A percentile compares a stretch with the other conserved stretches of the same genome.
Evolutionary conservation across 1,140 invertebrate species (phyloP).

Genomic region (Temnothorax nylanderi): DNA sequence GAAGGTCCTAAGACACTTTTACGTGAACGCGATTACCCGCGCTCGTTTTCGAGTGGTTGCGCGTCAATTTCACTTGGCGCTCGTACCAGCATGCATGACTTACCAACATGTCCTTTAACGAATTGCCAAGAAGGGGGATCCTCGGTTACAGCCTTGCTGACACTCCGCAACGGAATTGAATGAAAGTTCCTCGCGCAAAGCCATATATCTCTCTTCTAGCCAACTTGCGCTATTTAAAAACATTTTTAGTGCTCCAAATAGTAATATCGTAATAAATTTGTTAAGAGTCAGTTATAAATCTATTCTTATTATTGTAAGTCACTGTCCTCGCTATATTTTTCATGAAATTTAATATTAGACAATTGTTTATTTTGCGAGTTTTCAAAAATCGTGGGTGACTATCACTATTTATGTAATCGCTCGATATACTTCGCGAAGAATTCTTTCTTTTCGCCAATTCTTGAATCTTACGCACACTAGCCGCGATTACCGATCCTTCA

Average conservation of each 20-base stretch:
- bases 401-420: neutral
- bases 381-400: neutral
- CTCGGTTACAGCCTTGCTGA: constrained; percentile 51
- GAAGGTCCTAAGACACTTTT: constrained; percentile 46
- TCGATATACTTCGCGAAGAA: neutral
- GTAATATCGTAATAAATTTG: neutral
- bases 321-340: neutral
- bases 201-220: neutral
- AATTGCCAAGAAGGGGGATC: constrained; percentile 49
- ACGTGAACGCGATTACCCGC: constrained; percentile 33
- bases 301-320: neutral
- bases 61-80: constrained; percentile 64
- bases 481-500: neutral
- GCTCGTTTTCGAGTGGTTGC: constrained; percentile 63
- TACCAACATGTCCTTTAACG: constrained; percentile 70
- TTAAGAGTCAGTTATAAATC: neutral
- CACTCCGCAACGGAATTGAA: neutral
- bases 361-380: neutral
- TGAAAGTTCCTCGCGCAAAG: neutral
- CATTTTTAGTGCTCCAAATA: neutral
- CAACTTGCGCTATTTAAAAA: neutral
- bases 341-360: neutral
- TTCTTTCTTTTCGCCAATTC: neutral
- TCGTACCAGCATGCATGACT: constrained; percentile 63
- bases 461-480: neutral